Base-by-base conservation (phyloP, 2,113 vertebrate genomes). In the Serilophus lunatus region DNA sequence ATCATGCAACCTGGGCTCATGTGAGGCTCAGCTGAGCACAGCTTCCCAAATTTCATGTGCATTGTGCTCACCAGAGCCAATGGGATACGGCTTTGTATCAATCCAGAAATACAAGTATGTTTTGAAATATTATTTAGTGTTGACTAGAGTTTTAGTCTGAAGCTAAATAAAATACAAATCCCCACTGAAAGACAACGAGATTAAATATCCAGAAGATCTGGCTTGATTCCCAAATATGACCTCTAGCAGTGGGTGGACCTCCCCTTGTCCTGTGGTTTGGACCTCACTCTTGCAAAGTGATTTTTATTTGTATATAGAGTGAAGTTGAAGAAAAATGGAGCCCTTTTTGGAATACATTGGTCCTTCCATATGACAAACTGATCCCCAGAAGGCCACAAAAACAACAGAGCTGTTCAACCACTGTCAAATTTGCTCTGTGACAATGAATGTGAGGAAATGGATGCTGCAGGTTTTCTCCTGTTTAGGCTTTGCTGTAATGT, bases 381-480 rank as follows among this genome's bases (percentile, higher is more conserved):
- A 45, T 71, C 19, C 3, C 13, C 44, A 70, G 36, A 79, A 74
- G 35, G 22, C 11, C 10, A 8, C 31, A 51, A 80, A 91, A 38
- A 9, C 13, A 10, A 9, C 13, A 9, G 33, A 45, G 18, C 18
- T 86, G 82, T 86, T 61, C 31, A 57, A 31, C 14, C 9, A 38
- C 35, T 45, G 26, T 23, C 40, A 49, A 29, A 49, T 15, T 80
- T 35, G 13, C 36, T 15, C 29, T 47, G 40, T 59, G 24, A 36
- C 26, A 9, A 5, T 68, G 26, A 56, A 31, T 20, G 20, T 17
- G 45, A 51, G 7, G 47, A 47, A 60, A 31, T 23, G 20, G 8
- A 2, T 7, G 1, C 35, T 74, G n/a, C 4, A 10, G 16, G 7
- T 54, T 9, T 19, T 44, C 40, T 18, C 14, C 14, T 15, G 0